Conservation (phyloP, 1,140 invertebrate genomes). For the Brachionus plicatilis region DNA sequence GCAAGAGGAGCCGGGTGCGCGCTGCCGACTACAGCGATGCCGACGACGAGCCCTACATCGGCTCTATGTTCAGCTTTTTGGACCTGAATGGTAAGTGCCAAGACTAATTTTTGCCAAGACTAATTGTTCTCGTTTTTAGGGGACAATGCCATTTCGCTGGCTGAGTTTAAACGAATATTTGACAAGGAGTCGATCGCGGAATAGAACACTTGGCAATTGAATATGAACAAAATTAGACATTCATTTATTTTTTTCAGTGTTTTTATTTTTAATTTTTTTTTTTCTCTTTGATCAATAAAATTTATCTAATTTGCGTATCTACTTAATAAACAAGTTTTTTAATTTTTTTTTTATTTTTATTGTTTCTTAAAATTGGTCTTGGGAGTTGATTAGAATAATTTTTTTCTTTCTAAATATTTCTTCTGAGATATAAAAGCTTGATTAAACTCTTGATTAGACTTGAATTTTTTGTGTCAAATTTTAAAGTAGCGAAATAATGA, state of each 20-base stretch:
- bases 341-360: not conserved
- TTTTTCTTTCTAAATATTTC: not conserved
- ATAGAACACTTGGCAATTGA: not conserved
- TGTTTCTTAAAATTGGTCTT: not conserved
- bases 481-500: not conserved
- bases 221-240: conserved; percentile 5
- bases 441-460: not conserved
- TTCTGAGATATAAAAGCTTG: not conserved
- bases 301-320: conserved; percentile 1
- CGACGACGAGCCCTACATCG: not conserved
- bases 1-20: not conserved
- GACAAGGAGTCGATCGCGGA: not conserved
- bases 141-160: not conserved
- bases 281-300: not conserved
- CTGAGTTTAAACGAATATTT: conserved; percentile 19
- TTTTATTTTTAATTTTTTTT: not conserved
- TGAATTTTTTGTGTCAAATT: not conserved
- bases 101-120: not conserved
- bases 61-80: not conserved
- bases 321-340: not conserved
- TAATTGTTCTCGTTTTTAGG: not conserved
- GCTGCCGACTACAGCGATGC: not conserved
- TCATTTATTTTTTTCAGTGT: not conserved
- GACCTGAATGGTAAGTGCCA: not conserved
- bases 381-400: not conserved